These are phyloP conservation scores for Thunnus albacares DNA, from an alignment of 2,797 vertebrate species.

Conservation along the genomic window DNA sequence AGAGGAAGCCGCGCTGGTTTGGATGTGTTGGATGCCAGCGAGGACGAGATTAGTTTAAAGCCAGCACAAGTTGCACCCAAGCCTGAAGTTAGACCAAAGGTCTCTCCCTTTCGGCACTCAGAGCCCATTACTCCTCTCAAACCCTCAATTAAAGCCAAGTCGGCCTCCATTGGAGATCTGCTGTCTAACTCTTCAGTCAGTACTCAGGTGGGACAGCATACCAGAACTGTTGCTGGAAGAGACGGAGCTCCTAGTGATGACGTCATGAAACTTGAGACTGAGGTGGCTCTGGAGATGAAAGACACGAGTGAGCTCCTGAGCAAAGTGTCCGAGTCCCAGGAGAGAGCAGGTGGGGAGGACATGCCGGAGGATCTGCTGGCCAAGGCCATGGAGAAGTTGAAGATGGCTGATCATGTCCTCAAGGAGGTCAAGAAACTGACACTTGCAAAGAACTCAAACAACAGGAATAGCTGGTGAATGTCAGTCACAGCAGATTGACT, in stretches of 20 bases:
- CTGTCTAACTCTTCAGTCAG: conserved; percentile 72
- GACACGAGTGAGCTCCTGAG: conserved; percentile 89
- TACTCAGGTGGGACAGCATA: conserved; percentile 10
- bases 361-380: conserved; percentile 87
- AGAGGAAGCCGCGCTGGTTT: conserved; percentile 75
- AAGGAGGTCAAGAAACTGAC: conserved; percentile 89
- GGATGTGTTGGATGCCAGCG: conserved; percentile 66
- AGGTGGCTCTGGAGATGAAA: conserved; percentile 89
- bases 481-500: conserved; percentile 3
- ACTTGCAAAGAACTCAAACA: conserved; percentile 44
- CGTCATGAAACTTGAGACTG: conserved; percentile 86
- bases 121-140: conserved; percentile 67
- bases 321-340: conserved; percentile 69
- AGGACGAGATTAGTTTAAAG: conserved; percentile 56
- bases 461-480: conserved; percentile 83
- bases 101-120: conserved; percentile 10
- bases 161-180: conserved; percentile 87
- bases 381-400: conserved; percentile 92
- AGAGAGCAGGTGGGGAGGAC: conserved; percentile 25
- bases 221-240: conserved; percentile 3
- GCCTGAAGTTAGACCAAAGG: conserved; percentile 25
- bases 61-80: conserved; percentile 3
- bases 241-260: conserved; percentile 52
- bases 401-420: conserved; percentile 91
- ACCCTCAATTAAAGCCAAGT: conserved; percentile 62